Base-by-base conservation (phyloP, 2,888 invertebrate genomes). In the Aleiodes testaceus region DNA sequence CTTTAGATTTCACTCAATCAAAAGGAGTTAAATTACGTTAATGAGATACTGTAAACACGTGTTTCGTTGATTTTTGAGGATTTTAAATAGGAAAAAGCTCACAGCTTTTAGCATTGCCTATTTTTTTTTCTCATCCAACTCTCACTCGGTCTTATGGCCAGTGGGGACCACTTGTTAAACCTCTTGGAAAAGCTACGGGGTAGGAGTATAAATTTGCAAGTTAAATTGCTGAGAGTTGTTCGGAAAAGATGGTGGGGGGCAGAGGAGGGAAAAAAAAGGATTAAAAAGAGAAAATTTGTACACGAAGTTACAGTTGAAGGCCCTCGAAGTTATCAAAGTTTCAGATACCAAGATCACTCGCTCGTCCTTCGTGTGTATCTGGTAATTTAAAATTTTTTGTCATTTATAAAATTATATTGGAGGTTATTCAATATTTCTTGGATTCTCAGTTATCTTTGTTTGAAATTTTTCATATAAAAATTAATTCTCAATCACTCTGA, bases 131-230 rank as follows among this genome's bases (percentile, higher is more conserved):
- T 52, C 14, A 14, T 44, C 20, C 44, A 53, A 65, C 49, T 16
- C 66, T 14, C 52, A 30, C 53, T 52, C 44, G 53, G 44, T 22
- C 66, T 68, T 53, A 52, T 66, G 66, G 16, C 47, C 61, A 66
- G 61, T 59, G 42, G 75, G 80, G 78, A 77, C 76, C 75, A 76
- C 76, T 78, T 75, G 76, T 78, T 77, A 75, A 81, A 74, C 74
- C 76, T 75, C 67, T 73, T 68, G 73, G 66, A 47, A 70, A 70
- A 72, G 59, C 72, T 73, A 64, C 70, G 71, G 65, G 59, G 64
- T 50, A 61, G 65, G 74, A 74, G 78, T 70, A 74, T 72, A 72
- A 78, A 81, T 81, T 81, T 81, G 77, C 79, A 81, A 81, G 80
- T 81, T 78, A 81, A 81, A 81, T 81, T 80, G 72, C 70, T 61